Percentiles rank a stretch among this genome's conserved stretches.
These are phyloP conservation scores for Aldabrachelys gigantea DNA, from an alignment of 2,113 vertebrate genomes.

Conservation along the genomic window DNA sequence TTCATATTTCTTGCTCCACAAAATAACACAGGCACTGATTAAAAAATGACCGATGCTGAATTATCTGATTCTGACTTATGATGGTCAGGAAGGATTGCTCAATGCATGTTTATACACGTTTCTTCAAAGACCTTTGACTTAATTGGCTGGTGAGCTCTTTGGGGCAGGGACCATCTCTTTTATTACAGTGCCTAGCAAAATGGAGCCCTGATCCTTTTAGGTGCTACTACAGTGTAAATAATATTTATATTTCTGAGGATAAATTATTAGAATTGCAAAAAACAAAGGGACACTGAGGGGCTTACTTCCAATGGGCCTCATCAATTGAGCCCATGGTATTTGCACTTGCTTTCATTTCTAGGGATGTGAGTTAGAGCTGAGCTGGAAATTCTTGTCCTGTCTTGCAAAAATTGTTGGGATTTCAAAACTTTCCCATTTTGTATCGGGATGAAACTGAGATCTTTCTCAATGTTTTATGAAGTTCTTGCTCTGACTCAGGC, in stretches of 20 bases:
- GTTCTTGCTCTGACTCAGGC: background rate
- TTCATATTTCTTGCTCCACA: background rate
- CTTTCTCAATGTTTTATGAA: background rate
- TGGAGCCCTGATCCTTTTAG: background rate
- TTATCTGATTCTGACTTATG: background rate
- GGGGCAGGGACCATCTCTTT: background rate
- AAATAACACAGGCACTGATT: background rate
- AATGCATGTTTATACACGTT: background rate
- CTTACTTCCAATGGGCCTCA: background rate
- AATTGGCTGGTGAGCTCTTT: background rate
- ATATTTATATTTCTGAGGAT: too few species aligned
- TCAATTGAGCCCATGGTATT: background rate
- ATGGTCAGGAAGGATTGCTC: background rate
- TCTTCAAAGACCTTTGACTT: background rate
- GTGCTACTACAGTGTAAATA: too few species aligned
- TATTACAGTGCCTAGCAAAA: background rate
- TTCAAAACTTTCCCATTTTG: background rate
- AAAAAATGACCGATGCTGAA: background rate
- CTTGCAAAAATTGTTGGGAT: background rate
- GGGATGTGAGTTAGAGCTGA: too few species aligned
- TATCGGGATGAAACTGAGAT: background rate
- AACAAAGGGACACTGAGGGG: background rate
- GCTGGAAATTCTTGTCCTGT: too few species aligned
- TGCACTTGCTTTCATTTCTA: background rate
- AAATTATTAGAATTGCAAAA: too few species aligned